These are phyloP conservation scores for Syrmaticus mikado DNA, from an alignment of 2,113 vertebrate species.

Conservation along the genomic window DNA sequence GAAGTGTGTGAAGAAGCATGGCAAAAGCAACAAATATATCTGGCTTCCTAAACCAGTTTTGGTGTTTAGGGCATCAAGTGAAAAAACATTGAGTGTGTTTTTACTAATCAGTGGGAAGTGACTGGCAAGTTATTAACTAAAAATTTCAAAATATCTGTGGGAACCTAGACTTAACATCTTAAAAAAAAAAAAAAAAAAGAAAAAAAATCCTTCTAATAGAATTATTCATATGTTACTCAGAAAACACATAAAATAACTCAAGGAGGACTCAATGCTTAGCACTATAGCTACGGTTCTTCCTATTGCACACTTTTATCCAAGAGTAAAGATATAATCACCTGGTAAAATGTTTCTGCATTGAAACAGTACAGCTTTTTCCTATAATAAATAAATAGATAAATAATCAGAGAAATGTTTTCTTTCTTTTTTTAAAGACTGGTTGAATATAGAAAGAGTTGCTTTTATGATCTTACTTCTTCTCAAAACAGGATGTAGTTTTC, in stretches of 20 bases:
- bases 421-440: neutral
- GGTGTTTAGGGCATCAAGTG: neutral
- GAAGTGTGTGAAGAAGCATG: neutral
- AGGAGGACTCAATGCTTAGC: neutral
- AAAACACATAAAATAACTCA: neutral
- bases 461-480: neutral
- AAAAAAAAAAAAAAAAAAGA: neutral
- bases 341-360: neutral
- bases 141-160: neutral
- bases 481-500: neutral
- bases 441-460: neutral
- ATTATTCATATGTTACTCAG: neutral
- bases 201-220: too few species aligned
- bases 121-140: neutral
- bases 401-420: neutral
- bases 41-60: neutral
- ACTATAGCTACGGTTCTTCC: neutral
- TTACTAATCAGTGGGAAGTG: neutral
- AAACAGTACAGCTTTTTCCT: neutral
- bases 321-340: neutral
- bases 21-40: neutral
- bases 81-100: neutral
- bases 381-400: neutral
- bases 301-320: neutral
- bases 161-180: neutral